phyloP scores from a whole-genome alignment of 2,797 vertebrate genomes.

The Oreonectes daqikongensis region DNA sequence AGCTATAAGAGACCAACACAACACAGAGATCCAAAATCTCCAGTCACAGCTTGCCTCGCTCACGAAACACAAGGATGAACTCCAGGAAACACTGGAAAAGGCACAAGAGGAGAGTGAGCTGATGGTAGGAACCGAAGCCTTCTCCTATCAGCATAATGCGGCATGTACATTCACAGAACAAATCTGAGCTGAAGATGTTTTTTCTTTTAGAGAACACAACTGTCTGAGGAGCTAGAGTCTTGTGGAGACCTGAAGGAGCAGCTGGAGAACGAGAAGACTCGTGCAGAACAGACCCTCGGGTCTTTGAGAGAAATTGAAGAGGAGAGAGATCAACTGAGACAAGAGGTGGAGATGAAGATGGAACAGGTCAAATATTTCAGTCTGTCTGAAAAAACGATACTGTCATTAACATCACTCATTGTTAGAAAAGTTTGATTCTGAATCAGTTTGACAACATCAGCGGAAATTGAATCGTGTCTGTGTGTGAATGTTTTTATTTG shows the following conservation, averaged over 20 bases:
- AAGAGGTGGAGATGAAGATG: slow-evolving; percentile 67
- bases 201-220: slow-evolving; percentile 21
- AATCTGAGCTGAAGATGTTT: neutral
- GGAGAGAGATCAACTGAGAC: slow-evolving; percentile 66
- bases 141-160: too few relatives aligned
- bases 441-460: too few relatives aligned
- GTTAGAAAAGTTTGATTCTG: neutral
- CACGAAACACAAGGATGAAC: slow-evolving; percentile 67
- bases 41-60: slow-evolving; percentile 64
- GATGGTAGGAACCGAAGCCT: slow-evolving; percentile 62
- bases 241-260: slow-evolving; percentile 46
- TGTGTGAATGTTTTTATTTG: too few relatives aligned
- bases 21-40: slow-evolving; percentile 43
- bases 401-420: too few relatives aligned
- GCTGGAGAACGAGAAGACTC: slow-evolving; percentile 57
- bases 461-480: too few relatives aligned
- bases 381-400: too few relatives aligned
- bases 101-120: slow-evolving; percentile 63
- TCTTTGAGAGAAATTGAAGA: slow-evolving; percentile 56
- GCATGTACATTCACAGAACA: too few relatives aligned
- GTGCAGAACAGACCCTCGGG: slow-evolving; percentile 69
- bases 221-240: slow-evolving; percentile 42
- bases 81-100: slow-evolving; percentile 68
- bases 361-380: slow-evolving; percentile 58
- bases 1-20: slow-evolving; percentile 36